A percentile compares a stretch with the other conserved stretches of the same genome.
Evolutionary conservation across 2,113 vertebrate species (phyloP).

Genomic region (Benitochromis conjunctus): DNA sequence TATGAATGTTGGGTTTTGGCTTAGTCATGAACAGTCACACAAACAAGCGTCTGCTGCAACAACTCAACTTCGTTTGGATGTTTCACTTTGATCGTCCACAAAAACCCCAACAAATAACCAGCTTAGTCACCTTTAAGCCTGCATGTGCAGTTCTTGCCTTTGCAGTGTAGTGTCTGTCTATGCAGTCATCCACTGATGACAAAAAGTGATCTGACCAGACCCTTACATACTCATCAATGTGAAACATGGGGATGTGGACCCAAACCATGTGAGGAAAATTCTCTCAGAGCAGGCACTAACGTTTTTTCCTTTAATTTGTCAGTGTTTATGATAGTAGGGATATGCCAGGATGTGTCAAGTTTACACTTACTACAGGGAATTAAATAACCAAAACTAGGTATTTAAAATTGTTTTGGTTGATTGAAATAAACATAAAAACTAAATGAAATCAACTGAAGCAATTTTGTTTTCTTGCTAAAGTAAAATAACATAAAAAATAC

Average conservation of each 20-base stretch:
- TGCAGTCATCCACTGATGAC: neutral
- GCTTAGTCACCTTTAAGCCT: fast-evolving
- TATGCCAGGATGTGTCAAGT: fast-evolving
- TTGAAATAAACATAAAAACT: neutral
- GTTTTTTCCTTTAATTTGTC: fast-evolving
- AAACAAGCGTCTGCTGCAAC: neutral
- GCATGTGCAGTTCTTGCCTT: neutral
- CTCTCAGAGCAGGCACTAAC: neutral
- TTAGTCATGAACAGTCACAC: neutral
- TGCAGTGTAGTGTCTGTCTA: neutral
- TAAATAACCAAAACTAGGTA: fast-evolving
- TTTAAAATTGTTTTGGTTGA: fast-evolving
- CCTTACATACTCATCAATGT: neutral
- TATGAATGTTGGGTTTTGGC: neutral
- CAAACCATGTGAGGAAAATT: neutral
- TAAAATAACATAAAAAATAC: neutral
- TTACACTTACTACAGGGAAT: neutral
- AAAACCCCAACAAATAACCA: neutral
- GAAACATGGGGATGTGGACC: fast-evolving
- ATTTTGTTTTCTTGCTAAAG: neutral
- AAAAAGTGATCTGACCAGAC: fast-evolving
- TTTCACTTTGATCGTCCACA: neutral
- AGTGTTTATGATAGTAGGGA: neutral
- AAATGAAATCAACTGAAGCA: neutral
- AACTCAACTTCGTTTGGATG: neutral